Conservation (phyloP, 2,888 invertebrate species). For the Neoitamus cyanurus region DNA sequence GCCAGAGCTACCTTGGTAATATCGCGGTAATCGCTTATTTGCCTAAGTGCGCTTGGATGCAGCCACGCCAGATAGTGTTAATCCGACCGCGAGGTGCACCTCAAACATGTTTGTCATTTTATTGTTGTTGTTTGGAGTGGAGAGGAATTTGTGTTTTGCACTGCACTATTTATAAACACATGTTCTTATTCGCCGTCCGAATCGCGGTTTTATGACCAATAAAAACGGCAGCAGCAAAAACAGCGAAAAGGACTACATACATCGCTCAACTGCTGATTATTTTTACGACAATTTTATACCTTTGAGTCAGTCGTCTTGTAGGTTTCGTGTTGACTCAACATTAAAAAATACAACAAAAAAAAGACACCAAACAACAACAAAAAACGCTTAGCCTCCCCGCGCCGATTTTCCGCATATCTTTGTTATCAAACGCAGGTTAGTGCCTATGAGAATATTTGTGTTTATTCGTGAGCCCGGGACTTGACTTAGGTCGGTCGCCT, state of each 20-base stretch:
- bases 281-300: constrained; percentile 32
- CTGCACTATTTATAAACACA: neutral
- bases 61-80: neutral
- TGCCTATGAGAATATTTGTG: neutral
- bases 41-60: constrained; percentile 6
- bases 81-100: neutral
- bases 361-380: neutral
- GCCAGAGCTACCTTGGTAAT: neutral
- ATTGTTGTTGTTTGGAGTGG: neutral
- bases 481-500: constrained; percentile 35
- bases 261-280: constrained; percentile 4
- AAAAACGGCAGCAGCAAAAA: constrained; percentile 8
- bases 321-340: constrained; percentile 25
- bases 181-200: neutral
- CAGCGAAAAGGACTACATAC: neutral
- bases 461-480: constrained; percentile 6
- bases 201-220: neutral
- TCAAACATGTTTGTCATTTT: neutral
- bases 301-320: neutral
- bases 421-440: constrained; percentile 28
- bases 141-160: neutral
- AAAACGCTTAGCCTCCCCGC: neutral
- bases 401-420: neutral
- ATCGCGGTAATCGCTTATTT: neutral
- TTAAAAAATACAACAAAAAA: neutral